Conservation (phyloP, 2,888 invertebrate species). For the Neria commutata region DNA sequence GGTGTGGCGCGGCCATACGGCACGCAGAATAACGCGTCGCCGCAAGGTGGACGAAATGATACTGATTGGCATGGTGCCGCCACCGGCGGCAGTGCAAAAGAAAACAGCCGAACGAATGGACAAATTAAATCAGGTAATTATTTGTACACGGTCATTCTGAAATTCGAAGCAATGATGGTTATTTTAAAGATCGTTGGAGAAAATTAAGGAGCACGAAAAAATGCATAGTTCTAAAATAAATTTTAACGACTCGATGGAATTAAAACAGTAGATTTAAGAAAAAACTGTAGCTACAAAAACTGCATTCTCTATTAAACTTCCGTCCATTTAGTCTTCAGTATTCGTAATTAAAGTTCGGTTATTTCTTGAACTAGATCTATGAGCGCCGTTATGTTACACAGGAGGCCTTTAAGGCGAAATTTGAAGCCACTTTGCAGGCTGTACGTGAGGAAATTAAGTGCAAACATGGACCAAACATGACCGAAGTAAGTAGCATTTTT, state of each 20-base stretch:
- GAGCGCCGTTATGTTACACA: constrained; percentile 72
- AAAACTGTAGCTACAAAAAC: too few species aligned
- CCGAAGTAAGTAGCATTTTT: too few species aligned
- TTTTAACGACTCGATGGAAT: too few species aligned
- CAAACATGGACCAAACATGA: constrained; percentile 76
- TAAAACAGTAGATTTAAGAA: too few species aligned
- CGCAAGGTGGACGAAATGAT: constrained; percentile 84
- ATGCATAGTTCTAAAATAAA: too few species aligned
- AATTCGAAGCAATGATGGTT: too few species aligned
- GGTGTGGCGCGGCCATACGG: constrained; percentile 82
- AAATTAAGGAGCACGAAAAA: too few species aligned
- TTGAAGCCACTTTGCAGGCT: constrained; percentile 70
- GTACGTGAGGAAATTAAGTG: constrained; percentile 71
- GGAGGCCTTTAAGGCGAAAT: constrained; percentile 71
- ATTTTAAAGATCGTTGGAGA: too few species aligned
- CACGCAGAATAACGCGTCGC: constrained; percentile 72
- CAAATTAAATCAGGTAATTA: constrained; percentile 46
- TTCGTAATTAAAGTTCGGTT: background rate
- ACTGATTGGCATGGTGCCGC: constrained; percentile 81
- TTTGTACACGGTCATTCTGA: background rate
- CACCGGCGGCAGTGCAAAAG: constrained; percentile 52
- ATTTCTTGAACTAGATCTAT: constrained; percentile 28
- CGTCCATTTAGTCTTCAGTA: too few species aligned
- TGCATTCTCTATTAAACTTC: too few species aligned
- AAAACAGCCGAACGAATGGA: constrained; percentile 54